Base-by-base conservation (phyloP, 2,888 invertebrate genomes). In the Brachyptera putata region DNA sequence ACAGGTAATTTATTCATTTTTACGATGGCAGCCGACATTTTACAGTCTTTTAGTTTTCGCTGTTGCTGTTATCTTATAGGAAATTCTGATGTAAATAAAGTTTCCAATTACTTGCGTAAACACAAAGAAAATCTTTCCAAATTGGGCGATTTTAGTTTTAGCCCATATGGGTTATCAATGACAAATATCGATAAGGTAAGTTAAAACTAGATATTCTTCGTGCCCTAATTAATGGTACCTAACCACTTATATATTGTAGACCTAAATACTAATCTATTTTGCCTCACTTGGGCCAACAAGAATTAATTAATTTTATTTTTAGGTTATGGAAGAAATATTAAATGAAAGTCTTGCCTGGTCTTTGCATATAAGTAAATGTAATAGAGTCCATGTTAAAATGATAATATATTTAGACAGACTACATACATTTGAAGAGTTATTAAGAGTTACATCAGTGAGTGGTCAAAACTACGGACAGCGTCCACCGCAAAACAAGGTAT, bases 331-430 rank as follows among this genome's bases (percentile, higher is more conserved):
- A 49, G 71, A 71, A 61, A 68, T 85, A 53, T 66, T 77, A 49
- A 64, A 70, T 21, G 71, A 71, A 18, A 83, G 82, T 26, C 68
- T 69, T 61, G 69, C 70, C 11, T 84, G 84, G 83, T 59, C 67
- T 30, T 70, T 83, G 62, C 67, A 70, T 61, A 72, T 85, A 61
- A 67, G 69, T 48, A 76, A 73, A 67, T 76, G 74, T 57, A 69
- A 65, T 16, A 69, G 77, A 63, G 69, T 73, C 22, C 76, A 78
- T 22, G 76, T 76, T 57, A 77, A 80, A 61, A 68, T 80, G 26
- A 76, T 77, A 68, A 67, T 85, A 64, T 82, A 75, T 73, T 69
- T 85, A n/a, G 74, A 80, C 60, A 76, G 82, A 63, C 62, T 69
- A 7, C 62, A 58, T 18, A 61, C 73, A 1, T 72, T 75, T 63